A percentile compares a stretch with the other conserved stretches of the same genome.
Evolutionary conservation across 1,140 invertebrate species (phyloP).

Genomic region (Brachionus asplanchnoidis): DNA sequence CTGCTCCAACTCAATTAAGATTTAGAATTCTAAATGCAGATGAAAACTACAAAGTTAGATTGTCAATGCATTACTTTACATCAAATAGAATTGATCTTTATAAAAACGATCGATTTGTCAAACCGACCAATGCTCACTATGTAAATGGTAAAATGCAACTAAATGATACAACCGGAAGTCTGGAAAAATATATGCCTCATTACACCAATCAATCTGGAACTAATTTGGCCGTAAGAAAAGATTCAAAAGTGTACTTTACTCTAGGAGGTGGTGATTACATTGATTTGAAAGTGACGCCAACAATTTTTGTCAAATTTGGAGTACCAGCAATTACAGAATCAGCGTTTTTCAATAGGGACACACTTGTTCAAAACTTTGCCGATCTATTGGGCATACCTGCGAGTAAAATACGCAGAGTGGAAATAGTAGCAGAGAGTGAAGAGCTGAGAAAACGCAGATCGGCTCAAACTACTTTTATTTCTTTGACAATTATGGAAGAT

Average conservation of each 20-base stretch:
- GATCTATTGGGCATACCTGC: neutral
- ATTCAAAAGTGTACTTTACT: constrained; percentile 24
- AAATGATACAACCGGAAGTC: neutral
- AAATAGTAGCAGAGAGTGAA: constrained; percentile 23
- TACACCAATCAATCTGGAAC: constrained; percentile 14
- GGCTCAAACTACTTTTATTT: neutral
- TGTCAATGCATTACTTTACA: constrained; percentile 48
- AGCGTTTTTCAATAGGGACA: neutral
- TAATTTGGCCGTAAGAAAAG: neutral
- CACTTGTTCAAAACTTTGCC: constrained; percentile 10
- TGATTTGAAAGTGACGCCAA: constrained; percentile 32
- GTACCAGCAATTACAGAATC: neutral
- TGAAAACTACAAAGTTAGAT: constrained; percentile 44
- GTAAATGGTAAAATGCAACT: constrained; percentile 38
- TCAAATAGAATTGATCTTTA: constrained; percentile 51
- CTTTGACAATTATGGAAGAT: constrained; percentile 20
- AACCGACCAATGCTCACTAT: constrained; percentile 47
- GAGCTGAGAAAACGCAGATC: neutral
- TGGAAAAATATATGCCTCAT: neutral
- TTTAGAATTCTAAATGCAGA: constrained; percentile 48
- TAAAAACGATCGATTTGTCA: constrained; percentile 45
- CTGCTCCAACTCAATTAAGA: constrained; percentile 47
- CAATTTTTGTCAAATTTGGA: constrained; percentile 31
- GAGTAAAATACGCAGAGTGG: neutral
- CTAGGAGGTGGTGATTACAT: constrained; percentile 7